phyloP scores from a whole-genome alignment of 1,140 invertebrate species.

The Chlorops oryzae region DNA sequence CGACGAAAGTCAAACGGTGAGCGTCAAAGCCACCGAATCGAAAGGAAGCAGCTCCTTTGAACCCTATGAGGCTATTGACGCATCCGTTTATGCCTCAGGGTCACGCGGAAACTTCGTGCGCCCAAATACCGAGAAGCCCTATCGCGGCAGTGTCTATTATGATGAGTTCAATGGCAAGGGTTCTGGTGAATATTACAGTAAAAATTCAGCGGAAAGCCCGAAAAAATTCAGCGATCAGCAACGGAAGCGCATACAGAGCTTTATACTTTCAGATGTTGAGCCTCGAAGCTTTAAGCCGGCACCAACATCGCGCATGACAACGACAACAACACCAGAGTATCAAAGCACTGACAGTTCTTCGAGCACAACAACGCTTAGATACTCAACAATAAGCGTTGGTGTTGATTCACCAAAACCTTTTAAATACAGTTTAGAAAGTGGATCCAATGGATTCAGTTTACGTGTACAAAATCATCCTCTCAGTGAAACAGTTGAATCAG shows the following conservation, averaged over 20 bases:
- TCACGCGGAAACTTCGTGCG: constrained; percentile 23
- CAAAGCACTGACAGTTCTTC: constrained; percentile 6
- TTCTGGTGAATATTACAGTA: not conserved
- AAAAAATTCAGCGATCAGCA: constrained; percentile 11
- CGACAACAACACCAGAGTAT: not conserved
- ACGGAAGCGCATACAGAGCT: constrained; percentile 34
- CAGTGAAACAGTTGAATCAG: too few species aligned
- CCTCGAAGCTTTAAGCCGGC: constrained; percentile 37
- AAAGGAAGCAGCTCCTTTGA: constrained; percentile 21
- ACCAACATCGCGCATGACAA: not conserved
- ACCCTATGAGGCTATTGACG: too few species aligned
- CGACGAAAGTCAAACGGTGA: constrained; percentile 32
- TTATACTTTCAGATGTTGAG: constrained; percentile 33
- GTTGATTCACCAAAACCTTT: constrained; percentile 22
- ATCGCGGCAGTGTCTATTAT: not conserved
- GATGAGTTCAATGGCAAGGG: not conserved
- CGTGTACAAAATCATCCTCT: constrained; percentile 14
- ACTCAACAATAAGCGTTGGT: constrained; percentile 8
- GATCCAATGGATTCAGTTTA: constrained; percentile 31
- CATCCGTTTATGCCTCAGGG: constrained; percentile 26
- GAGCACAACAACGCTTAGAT: constrained; percentile 3
- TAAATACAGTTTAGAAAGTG: constrained; percentile 32
- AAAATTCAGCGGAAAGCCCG: not conserved
- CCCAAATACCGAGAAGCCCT: constrained; percentile 12
- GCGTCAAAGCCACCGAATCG: constrained; percentile 26